Evolutionary conservation across 2,797 vertebrate species (phyloP).

Genomic region (Pseudochromis fuscus): DNA sequence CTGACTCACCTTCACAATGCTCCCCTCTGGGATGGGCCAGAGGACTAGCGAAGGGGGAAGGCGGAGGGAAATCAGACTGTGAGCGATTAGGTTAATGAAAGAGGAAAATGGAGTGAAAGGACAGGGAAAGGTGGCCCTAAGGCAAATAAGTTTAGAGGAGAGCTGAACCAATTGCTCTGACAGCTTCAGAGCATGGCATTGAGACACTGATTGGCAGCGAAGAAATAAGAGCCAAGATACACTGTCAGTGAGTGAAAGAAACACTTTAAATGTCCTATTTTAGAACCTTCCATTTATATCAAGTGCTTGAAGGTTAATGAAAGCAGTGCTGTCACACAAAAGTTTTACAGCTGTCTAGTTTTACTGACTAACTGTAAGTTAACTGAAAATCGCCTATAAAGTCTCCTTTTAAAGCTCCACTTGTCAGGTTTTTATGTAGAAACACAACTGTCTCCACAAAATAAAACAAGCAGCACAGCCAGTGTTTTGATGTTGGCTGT

Average conservation of each 20-base stretch:
- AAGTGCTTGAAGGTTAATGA: conserved; percentile 69
- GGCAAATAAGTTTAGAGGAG: conserved; percentile 78
- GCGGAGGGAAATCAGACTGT: conserved; percentile 72
- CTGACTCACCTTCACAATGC: conserved; percentile 80
- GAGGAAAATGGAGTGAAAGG: conserved; percentile 77
- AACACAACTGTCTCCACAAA: conserved; percentile 1
- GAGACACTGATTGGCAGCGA: conserved; percentile 71
- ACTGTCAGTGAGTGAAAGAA: conserved; percentile 69
- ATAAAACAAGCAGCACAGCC: conserved; percentile 13
- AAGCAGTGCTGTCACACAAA: conserved; percentile 58
- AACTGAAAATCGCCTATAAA: conserved; percentile 49
- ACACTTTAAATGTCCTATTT: conserved; percentile 72
- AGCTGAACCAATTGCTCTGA: conserved; percentile 63
- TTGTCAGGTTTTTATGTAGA: conserved; percentile 28
- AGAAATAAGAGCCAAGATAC: conserved; percentile 69
- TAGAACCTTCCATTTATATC: conserved; percentile 57
- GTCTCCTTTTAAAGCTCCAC: conserved; percentile 27
- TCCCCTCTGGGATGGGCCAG: conserved; percentile 68
- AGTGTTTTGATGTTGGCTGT: background rate
- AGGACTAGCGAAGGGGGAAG: conserved; percentile 69
- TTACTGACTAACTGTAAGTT: conserved; percentile 48
- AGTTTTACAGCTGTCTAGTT: conserved; percentile 63
- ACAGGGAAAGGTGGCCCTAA: conserved; percentile 74
- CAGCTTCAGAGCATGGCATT: conserved; percentile 53
- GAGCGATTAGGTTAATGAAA: conserved; percentile 83